Base-by-base conservation (phyloP, 2,888 invertebrate genomes). In the Abscondita cerata region DNA sequence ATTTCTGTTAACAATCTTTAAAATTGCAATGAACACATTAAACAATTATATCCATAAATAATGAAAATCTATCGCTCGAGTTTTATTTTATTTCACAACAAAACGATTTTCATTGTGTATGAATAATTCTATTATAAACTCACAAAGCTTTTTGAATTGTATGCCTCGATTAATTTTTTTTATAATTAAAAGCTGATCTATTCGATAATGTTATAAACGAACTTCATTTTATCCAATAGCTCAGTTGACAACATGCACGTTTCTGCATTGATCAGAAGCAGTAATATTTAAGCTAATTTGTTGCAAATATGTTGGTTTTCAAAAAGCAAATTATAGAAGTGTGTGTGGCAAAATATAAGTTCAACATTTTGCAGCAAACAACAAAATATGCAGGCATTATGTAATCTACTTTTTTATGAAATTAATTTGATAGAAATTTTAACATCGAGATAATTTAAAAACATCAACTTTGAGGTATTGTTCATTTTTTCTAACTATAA, bases 1-100 rank as follows among this genome's bases (percentile, higher is more conserved):
- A 74, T 59, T 67, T 64, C 68, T 64, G 72, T 75, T 70, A 76
- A 73, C 68, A 70, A 68, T 67, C 59, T 62, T 66, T 66, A 59
- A 56, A 65, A 59, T 65, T 64, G 57, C 20, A 48, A 48, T 25
- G 53, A 57, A 63, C n/a, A 63, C 66, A 67, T 64, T 65, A 59
- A 69, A 64, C 62, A 62, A 61, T 18, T 40, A 64, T 20, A 44
- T 44, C 55, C 55, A 63, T 66, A 68, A 68, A 71, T 68, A 70
- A 68, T 65, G 71, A 68, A 66, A 65, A 62, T 62, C 15, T 13
- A 34, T 34, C 15, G 52, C 38, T 52, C 12, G 9, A 36, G 11
- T 12, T 38, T 15, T 15, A 19, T 41, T 20, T 4, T 12, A n/a
- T 25, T 3, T 1, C 25, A 18, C 25, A 18, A 48, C 31, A 25